A percentile compares a stretch with the other conserved stretches of the same genome.
phyloP scores from a whole-genome alignment of 2,888 invertebrate species.

The Drosophila multiciliata region DNA sequence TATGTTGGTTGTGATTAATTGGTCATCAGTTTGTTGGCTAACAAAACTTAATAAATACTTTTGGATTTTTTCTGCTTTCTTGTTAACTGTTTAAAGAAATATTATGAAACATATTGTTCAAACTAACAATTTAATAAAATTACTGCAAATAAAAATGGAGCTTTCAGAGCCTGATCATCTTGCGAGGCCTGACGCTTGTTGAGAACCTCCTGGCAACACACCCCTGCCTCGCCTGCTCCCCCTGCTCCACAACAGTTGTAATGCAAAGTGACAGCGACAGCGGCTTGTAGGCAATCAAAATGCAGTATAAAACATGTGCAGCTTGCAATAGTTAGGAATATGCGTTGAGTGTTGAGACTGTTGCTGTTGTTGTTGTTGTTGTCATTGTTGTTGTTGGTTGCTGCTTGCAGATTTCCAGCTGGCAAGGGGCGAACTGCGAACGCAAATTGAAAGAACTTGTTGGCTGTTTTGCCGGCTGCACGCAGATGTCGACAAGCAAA shows the following conservation, averaged over 20 bases:
- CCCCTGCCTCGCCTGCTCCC: background rate
- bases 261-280: conserved; percentile 79
- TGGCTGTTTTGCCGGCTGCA: conserved; percentile 62
- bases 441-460: conserved; percentile 80
- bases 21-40: conserved; percentile 16
- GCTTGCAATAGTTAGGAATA: conserved; percentile 59
- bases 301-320: conserved; percentile 74
- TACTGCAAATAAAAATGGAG: background rate
- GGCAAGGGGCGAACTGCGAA: conserved; percentile 48
- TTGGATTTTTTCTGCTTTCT: background rate
- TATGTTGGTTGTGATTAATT: conserved; percentile 25
- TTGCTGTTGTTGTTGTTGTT: conserved; percentile 20
- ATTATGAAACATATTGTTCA: background rate
- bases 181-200: conserved; percentile 18
- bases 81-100: background rate
- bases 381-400: conserved; percentile 19
- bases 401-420: conserved; percentile 40
- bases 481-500: conserved; percentile 70
- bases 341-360: conserved; percentile 42
- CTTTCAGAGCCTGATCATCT: conserved; percentile 8
- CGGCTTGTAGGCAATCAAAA: conserved; percentile 78
- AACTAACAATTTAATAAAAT: conserved; percentile 4
- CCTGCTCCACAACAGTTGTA: conserved; percentile 56
- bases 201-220: conserved; percentile 19
- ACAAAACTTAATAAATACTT: background rate